Evolutionary conservation across 2,797 vertebrate species (phyloP).

Genomic region (Neostethus bicornis): DNA sequence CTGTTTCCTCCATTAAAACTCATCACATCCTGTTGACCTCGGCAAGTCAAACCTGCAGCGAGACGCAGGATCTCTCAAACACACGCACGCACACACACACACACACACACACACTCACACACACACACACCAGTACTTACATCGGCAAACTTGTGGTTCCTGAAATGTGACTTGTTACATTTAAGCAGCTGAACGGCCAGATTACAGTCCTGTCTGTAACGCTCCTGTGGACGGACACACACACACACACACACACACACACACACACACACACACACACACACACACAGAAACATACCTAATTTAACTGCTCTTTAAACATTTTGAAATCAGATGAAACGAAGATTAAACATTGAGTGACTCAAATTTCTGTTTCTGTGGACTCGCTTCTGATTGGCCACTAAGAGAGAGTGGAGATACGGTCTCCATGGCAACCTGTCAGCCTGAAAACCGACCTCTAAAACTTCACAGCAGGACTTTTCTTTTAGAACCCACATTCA

Average conservation of each 20-base stretch:
- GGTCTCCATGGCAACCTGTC: neutral
- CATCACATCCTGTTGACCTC: neutral
- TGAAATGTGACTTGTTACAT: conserved; percentile 99
- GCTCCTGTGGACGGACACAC: conserved; percentile 80
- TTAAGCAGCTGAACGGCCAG: conserved; percentile 96
- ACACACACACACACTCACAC: neutral
- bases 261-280: too few relatives aligned
- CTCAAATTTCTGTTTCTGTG: too few relatives aligned
- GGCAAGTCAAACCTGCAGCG: neutral
- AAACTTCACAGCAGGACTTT: neutral
- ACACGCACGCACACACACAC: neutral
- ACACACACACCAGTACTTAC: conserved; percentile 88
- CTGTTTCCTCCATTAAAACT: too few relatives aligned
- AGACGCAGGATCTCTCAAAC: too few relatives aligned
- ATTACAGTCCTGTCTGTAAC: conserved; percentile 96
- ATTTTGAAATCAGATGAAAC: too few relatives aligned
- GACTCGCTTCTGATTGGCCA: too few relatives aligned
- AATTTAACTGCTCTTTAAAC: too few relatives aligned
- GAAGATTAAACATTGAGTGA: too few relatives aligned
- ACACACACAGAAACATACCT: too few relatives aligned
- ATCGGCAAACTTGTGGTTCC: conserved; percentile 97
- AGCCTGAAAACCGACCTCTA: neutral
- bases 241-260: conserved; percentile 1
- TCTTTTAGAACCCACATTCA: too few relatives aligned
- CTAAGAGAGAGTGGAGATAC: neutral